Base-by-base conservation (phyloP, 2,797 vertebrate genomes). In the Distichodus sexfasciatus region DNA sequence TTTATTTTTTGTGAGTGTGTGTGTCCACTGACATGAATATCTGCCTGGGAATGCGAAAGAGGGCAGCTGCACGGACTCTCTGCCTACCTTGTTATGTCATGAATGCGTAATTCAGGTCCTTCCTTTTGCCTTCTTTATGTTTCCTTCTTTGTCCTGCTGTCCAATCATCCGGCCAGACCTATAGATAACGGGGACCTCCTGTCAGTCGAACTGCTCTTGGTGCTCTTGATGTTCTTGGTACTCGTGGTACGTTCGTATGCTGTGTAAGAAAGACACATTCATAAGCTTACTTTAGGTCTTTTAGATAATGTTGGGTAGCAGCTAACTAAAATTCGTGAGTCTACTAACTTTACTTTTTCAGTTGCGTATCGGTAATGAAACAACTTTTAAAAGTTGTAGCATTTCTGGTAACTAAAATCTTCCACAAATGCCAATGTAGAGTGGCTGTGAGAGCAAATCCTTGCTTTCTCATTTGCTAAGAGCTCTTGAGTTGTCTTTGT, bases 41-140 rank as follows among this genome's bases (percentile, higher is more conserved):
- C 68, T 76, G 79, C 71, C 76, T 72, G 74, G 64, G 74, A 83
- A 79, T 79, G 71, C 54, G 65, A 67, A 57, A 54, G 71, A 54
- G 71, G 71, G 71, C 73, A 74, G 76, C 74, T 65, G 74, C 62
- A 71, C 75, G 76, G 70, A 53, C 76, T 63, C 47, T 66, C 75
- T 76, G 61, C 64, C 59, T 75, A 57, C 65, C 70, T 68, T 74
- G 71, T 76, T 79, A 67, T 69, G 71, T 50, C 57, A 38, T 64
- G 63, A 68, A 71, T 57, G 69, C 76, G 67, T 76, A 72, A 79
- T 71, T 74, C 40, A 43, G n/a, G 26, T 51, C 54, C 54, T 48
- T 35, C 61, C 36, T 66, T 17, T 50, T 46, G 50, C 14, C 26
- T 54, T 44, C 46, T 40, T 68, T 69, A 57, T 44, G 33, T 23